Evolutionary conservation across 2,888 invertebrate genomes (phyloP).

Genomic region (Nomada fabriciana): DNA sequence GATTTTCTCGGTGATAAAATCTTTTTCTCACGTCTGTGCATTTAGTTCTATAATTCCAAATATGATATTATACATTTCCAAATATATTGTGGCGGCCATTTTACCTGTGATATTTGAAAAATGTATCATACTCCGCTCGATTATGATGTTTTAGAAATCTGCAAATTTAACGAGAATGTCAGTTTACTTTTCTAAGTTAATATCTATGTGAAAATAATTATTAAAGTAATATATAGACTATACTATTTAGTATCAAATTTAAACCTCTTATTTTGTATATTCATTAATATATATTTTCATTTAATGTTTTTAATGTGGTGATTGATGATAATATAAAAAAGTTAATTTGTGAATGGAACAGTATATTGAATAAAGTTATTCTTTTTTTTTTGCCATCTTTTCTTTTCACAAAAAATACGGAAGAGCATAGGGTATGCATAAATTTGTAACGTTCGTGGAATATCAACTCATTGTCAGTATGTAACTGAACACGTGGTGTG

Average conservation of each 20-base stretch:
- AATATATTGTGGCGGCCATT: conserved; percentile 78
- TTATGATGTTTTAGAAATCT: conserved; percentile 47
- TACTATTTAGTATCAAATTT: conserved; percentile 42
- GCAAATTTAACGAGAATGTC: conserved; percentile 47
- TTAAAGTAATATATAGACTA: conserved; percentile 65
- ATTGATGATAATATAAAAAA: conserved; percentile 58
- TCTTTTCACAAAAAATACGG: conserved; percentile 53
- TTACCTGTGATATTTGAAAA: conserved; percentile 82
- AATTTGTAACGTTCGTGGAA: conserved; percentile 7
- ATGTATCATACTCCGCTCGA: conserved; percentile 69
- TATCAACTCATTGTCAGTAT: conserved; percentile 25
- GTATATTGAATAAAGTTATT: conserved; percentile 60
- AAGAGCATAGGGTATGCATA: conserved; percentile 30
- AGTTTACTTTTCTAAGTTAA: conserved; percentile 44
- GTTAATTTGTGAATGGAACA: conserved; percentile 35
- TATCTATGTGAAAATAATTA: conserved; percentile 49
- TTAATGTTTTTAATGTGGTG: conserved; percentile 68
- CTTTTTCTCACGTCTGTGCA: conserved; percentile 74
- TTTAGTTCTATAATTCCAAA: conserved; percentile 78
- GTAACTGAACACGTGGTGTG: conserved; percentile 49
- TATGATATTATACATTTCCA: conserved; percentile 65
- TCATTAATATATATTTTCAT: conserved; percentile 77
- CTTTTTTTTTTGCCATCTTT: conserved; percentile 51
- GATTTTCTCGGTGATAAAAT: conserved; percentile 61
- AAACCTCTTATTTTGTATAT: conserved; percentile 78